Evolutionary conservation across 2,797 vertebrate species (phyloP).

Genomic region (Knipowitschia caucasica): DNA sequence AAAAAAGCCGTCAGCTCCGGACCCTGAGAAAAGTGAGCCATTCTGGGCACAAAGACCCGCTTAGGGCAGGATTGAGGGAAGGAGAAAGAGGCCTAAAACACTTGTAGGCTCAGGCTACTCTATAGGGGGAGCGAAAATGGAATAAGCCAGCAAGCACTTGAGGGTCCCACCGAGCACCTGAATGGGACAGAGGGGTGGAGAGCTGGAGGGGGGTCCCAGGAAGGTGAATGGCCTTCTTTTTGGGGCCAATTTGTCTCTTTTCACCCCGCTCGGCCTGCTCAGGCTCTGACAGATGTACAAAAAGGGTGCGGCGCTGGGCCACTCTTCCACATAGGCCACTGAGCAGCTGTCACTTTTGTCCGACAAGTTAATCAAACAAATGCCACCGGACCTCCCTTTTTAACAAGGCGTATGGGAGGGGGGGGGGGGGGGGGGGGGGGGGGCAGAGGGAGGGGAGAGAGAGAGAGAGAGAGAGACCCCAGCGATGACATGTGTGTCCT

Average conservation of each 20-base stretch:
- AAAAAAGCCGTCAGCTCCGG: conserved; percentile 81
- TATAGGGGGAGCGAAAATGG: conserved; percentile 97
- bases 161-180: conserved; percentile 95
- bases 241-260: conserved; percentile 99
- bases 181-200: conserved; percentile 84
- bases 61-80: conserved; percentile 81
- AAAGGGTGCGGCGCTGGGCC: conserved; percentile 98
- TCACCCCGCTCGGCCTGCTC: conserved; percentile 95
- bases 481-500: conserved; percentile 62
- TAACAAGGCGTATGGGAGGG: conserved; percentile 49
- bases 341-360: conserved; percentile 99
- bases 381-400: conserved; percentile 97
- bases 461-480: conserved; percentile 59
- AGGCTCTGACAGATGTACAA: conserved; percentile 99
- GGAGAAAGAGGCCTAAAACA: conserved; percentile 96
- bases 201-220: conserved; percentile 86
- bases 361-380: conserved; percentile 99
- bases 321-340: conserved; percentile 94
- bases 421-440: conserved; percentile 53
- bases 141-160: conserved; percentile 99
- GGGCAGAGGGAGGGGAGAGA: conserved; percentile 58
- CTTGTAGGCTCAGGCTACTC: conserved; percentile 89
- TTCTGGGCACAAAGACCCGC: conserved; percentile 88
- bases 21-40: conserved; percentile 84
- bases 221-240: conserved; percentile 99